Conservation (phyloP, 2,888 invertebrate genomes). For the Ptychoptera contaminata region DNA sequence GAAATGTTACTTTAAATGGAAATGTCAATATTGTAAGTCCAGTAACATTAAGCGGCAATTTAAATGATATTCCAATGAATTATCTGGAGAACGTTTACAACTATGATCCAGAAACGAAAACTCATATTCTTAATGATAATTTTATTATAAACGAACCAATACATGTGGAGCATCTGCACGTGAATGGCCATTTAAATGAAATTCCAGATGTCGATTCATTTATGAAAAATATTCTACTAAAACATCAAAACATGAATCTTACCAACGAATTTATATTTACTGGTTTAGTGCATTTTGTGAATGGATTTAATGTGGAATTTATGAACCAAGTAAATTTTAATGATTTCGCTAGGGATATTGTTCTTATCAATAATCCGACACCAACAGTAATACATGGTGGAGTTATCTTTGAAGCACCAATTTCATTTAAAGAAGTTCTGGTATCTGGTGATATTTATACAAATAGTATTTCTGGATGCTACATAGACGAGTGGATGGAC, state of each 20-base stretch:
- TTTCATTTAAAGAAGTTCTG: slow-evolving; percentile 17
- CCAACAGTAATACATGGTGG: slow-evolving; percentile 19
- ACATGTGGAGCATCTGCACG: slow-evolving; percentile 16
- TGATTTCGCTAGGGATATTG: slow-evolving; percentile 25
- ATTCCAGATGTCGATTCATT: slow-evolving; percentile 17
- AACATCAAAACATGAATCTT: slow-evolving; percentile 14
- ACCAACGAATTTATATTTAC: slow-evolving; percentile 21
- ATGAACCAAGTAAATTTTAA: slow-evolving; percentile 24
- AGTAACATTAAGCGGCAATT: slow-evolving; percentile 9
- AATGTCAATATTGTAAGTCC: slow-evolving; percentile 16
- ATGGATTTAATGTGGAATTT: slow-evolving; percentile 21
- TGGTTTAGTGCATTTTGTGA: slow-evolving; percentile 19
- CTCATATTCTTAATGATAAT: slow-evolving; percentile 19
- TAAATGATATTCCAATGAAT: slow-evolving; percentile 15
- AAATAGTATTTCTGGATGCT: slow-evolving; percentile 24
- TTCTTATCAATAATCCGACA: slow-evolving; percentile 23
- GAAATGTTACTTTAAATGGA: slow-evolving; percentile 19
- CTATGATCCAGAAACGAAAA: slow-evolving; percentile 15
- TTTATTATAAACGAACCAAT: slow-evolving; percentile 13
- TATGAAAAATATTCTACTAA: slow-evolving; percentile 19
- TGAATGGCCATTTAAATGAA: slow-evolving; percentile 18
- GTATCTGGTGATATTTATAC: slow-evolving; percentile 20
- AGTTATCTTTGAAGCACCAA: slow-evolving; percentile 24
- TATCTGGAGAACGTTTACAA: slow-evolving; percentile 13
- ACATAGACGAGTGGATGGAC: slow-evolving; percentile 27